Conservation (phyloP, 2,888 invertebrate genomes). For the Brenthis daphne region DNA sequence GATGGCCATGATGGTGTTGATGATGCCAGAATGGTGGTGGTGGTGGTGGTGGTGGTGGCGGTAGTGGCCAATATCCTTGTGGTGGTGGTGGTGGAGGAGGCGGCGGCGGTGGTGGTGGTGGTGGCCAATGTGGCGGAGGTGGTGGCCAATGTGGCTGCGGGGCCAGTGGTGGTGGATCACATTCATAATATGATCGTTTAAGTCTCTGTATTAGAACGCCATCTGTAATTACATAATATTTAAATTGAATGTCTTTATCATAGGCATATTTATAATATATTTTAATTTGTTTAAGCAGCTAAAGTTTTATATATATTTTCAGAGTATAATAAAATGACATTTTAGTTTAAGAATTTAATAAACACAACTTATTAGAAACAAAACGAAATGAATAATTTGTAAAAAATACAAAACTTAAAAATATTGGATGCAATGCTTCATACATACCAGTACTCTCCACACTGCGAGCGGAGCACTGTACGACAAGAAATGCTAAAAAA, state of each 20-base stretch:
- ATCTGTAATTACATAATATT: constrained; percentile 45
- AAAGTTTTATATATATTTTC: too few relatives aligned
- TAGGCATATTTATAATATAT: too few relatives aligned
- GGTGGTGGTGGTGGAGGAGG: constrained; percentile 36
- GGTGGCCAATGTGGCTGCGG: constrained; percentile 39
- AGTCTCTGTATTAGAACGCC: constrained; percentile 48
- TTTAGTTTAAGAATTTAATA: too few relatives aligned
- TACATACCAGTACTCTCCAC: constrained; percentile 3
- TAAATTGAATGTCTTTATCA: too few relatives aligned
- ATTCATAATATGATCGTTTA: constrained; percentile 58
- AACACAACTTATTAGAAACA: too few relatives aligned
- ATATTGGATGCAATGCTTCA: background rate
- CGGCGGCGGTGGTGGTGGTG: constrained; percentile 43
- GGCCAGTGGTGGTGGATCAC: constrained; percentile 40
- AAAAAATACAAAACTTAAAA: too few relatives aligned
- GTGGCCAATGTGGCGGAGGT: constrained; percentile 46
- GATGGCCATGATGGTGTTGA: background rate
- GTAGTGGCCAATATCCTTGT: constrained; percentile 10
- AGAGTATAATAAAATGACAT: too few relatives aligned
- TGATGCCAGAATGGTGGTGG: background rate
- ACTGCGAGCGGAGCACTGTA: constrained; percentile 39
- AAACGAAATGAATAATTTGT: too few relatives aligned
- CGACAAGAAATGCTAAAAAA: constrained; percentile 40
- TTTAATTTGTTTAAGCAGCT: background rate
- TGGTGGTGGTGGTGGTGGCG: background rate